Evolutionary conservation across 2,888 invertebrate species (phyloP), one percentile per base, ranked within the genome.

Genomic region (Biston betularia): DNA sequence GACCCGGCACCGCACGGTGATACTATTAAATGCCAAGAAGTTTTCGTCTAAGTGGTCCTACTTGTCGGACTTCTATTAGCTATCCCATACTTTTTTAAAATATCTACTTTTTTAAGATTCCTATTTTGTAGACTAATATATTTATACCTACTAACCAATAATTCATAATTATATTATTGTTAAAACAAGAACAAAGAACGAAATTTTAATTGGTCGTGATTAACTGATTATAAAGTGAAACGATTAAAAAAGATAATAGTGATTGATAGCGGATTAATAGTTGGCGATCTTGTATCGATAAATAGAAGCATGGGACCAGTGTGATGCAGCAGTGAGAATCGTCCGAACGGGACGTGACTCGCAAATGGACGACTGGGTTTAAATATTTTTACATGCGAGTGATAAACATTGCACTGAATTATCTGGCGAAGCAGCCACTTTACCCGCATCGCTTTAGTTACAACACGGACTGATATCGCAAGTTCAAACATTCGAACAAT

Each of bases 401-500:
- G 71, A 71, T 71, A 70, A 70, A 56, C 52, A 59, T 45, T 64
- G 57, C 63, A 65, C 24, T 61, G 60, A 42, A 67, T 61, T 71
- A 72, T 68, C 60, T 65, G 53, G 46, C 49, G 58, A 48, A 56
- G 59, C 60, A 68, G 63, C 71, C 57, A 67, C 49, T 62, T 44
- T 1, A 60, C 82, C 82, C 79, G 79, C 79, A 83, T 82, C 46
- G 24, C 11, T 59, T 52, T 56, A 50, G 52, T 70, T 49, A 53
- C 67, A 69, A 65, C 68, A 70, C 52, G 8, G 63, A 72, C 73
- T 68, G 70, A 73, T 76, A 72, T 68, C 71, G 58, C 59, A 74
- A 66, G 64, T 66, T 61, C 53, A 75, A 76, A 70, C 67, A 78
- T 80, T 79, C 73, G 64, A 82, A 76, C 65, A 63, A 75, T 72